Evolutionary conservation across 2,113 vertebrate genomes (phyloP).

Genomic region (Galemys pyrenaicus): DNA sequence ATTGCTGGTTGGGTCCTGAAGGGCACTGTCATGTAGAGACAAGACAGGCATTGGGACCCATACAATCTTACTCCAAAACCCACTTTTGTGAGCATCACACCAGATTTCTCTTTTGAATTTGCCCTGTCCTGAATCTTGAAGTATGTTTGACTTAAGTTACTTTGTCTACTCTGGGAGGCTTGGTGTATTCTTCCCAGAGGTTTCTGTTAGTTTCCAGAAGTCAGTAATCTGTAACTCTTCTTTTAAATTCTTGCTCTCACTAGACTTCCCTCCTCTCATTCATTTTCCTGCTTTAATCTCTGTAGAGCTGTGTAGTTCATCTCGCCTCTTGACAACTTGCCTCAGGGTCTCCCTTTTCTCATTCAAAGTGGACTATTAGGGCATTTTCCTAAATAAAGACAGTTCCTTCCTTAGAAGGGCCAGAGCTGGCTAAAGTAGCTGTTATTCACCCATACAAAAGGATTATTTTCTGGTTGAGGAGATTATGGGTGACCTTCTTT

Average conservation of each 20-base stretch:
- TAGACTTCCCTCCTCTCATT: not conserved
- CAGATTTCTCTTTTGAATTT: not conserved
- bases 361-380: not conserved
- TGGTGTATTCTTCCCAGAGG: not conserved
- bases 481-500: not conserved
- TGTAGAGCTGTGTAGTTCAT: not conserved
- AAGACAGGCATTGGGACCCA: not conserved
- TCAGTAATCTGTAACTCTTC: not conserved
- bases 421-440: not conserved
- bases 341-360: not conserved
- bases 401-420: not conserved
- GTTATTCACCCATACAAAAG: not conserved
- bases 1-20: too few relatives aligned
- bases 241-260: not conserved
- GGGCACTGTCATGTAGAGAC: not conserved
- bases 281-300: not conserved
- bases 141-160: not conserved
- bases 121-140: not conserved
- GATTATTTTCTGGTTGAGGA: not conserved
- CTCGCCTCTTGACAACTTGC: not conserved
- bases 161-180: not conserved
- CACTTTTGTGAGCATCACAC: not conserved
- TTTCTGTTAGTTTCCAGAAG: not conserved
- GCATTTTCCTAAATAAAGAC: constrained; percentile 3
- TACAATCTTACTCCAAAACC: not conserved